Conservation (phyloP, 2,888 invertebrate genomes). For the Apodemia duryi region DNA sequence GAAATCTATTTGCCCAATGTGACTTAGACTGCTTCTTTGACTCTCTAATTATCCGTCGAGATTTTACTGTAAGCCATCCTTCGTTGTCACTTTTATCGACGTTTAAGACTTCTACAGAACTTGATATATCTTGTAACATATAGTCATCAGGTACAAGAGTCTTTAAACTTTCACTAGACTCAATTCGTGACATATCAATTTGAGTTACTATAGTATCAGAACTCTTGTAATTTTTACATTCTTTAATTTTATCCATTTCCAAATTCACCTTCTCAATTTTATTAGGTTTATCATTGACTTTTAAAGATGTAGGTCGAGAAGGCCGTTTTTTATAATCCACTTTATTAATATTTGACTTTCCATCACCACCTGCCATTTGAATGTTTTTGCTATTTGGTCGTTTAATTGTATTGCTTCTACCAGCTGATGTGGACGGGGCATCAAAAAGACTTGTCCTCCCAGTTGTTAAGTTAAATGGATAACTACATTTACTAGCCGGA, state of each 20-base stretch:
- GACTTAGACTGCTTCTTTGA: slow-evolving; percentile 81
- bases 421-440: slow-evolving; percentile 37
- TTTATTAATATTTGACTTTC: slow-evolving; percentile 46
- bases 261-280: slow-evolving; percentile 46
- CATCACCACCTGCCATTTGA: slow-evolving; percentile 56
- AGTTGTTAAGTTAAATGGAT: slow-evolving; percentile 73
- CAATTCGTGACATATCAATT: slow-evolving; percentile 65
- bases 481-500: slow-evolving; percentile 66
- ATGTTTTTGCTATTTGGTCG: slow-evolving; percentile 42
- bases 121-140: slow-evolving; percentile 48
- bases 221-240: slow-evolving; percentile 71
- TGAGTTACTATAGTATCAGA: slow-evolving; percentile 72
- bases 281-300: slow-evolving; percentile 54
- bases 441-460: slow-evolving; percentile 70
- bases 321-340: slow-evolving; percentile 50
- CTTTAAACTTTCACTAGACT: slow-evolving; percentile 71
- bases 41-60: slow-evolving; percentile 80
- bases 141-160: slow-evolving; percentile 69
- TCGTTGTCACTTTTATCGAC: slow-evolving; percentile 76
- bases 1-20: slow-evolving; percentile 87
- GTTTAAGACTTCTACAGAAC: slow-evolving; percentile 72
- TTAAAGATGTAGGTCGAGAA: slow-evolving; percentile 52
- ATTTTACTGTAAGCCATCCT: slow-evolving; percentile 95
- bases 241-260: slow-evolving; percentile 53
- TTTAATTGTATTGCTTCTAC: slow-evolving; percentile 37